Base-by-base conservation (phyloP, 2,888 invertebrate species). In the Amorpha juglandis region DNA sequence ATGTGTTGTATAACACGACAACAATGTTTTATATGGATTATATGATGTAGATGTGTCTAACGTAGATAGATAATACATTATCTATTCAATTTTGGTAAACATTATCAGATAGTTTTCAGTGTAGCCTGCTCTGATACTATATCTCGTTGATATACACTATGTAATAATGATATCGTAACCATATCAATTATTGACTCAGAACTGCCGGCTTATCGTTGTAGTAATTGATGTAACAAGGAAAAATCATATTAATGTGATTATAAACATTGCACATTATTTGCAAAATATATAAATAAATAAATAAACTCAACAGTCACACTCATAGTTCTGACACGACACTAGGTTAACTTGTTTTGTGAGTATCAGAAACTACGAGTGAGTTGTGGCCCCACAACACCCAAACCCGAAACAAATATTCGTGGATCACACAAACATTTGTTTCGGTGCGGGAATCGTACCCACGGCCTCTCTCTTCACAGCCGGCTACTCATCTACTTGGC, bases 121-220 rank as follows among this genome's bases (percentile, higher is more conserved):
- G 74, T 72, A 75, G 70, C 76, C 72, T 70, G 70, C 74, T 76
- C 71, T 67, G 67, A 70, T 74, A 64, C n/a, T 53, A 45, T 77
- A 77, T 77, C 75, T 69, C 67, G 62, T 66, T 64, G 73, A 75
- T 74, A 62, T 74, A 65, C 65, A 51, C 68, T 68, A 68, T 74
- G 71, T 74, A 74, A 75, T 75, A 77, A 74, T 72, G 70, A 69
- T 80, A 78, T 76, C 75, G 69, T 75, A 75, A 78, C 73, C 68
- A 71, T 78, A 78, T 80, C 78, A 80, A 80, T 81, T 58, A 67
- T 62, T 47, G 27, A 21, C 21, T 38, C 58, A 67, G 63, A 64
- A 42, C 47, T 14, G 35, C n/a, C 6, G 19, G 12, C 38, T 65
- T 64, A 68, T 68, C 68, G 42, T 27, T 63, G 35, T 65, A 53